Base-by-base conservation (phyloP, 92 coral and sea anemone genomes). In the Porites cylindrica region DNA sequence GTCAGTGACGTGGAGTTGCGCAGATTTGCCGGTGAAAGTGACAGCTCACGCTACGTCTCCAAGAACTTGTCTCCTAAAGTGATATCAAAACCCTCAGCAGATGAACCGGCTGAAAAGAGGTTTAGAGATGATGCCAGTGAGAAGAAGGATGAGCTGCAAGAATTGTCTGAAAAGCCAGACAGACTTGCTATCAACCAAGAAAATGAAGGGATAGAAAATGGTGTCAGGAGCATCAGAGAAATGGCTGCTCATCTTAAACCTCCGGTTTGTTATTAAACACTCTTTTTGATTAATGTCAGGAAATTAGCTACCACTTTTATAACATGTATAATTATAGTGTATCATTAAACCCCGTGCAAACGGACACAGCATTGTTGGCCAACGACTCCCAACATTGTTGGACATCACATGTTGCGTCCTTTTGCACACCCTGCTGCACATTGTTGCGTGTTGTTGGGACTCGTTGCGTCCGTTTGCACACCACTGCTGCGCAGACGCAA, bases 41-140 rank as follows among this genome's bases (percentile, higher is more conserved):
- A 66, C 18, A 38, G 72, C 64, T 61, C 62, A 11, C 72, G 20
- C 23, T 77, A 52, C 47, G 7, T 60, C 29, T 52, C 85, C 13
- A 73, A 58, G 64, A 82, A 85, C 16, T 7, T 17, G 38, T 75
- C 87, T 18, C 82, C 76, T 8, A 91, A 82, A 51, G 61, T 52
- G 73, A n/a, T 68, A 24, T 80, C 69, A 72, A 78, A 85, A 54
- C 73, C 38, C 16, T 77, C 82, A 12, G 23, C 50, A 13, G 96
- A 88, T 16, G 97, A 90, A 59, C 96, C 98, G 1, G 92, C 91
- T n/a, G 98, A 93, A 73, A 95, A 95, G 92, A 93, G 88, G 80
- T 69, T 59, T 75, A 88, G 85, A 7, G 96, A 91, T 60, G 69
- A 79, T 32, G 67, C 81, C 7, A 92, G 90, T 16, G 92, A 92